Conservation (phyloP, 2,113 vertebrate species). For the Dromaius novaehollandiae region DNA sequence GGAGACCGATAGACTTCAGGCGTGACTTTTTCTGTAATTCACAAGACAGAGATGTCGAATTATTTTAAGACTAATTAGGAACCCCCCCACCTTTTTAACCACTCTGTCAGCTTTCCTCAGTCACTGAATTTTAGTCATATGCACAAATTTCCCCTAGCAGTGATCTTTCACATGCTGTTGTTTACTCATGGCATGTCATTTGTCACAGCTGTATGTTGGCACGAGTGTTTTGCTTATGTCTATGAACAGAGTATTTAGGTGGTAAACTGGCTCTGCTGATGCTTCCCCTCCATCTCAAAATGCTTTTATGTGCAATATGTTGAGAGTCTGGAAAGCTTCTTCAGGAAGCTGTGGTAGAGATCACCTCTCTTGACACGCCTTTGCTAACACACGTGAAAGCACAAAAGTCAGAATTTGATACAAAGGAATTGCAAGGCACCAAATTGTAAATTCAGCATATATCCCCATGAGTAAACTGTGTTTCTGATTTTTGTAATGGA, state of each 20-base stretch:
- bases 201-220: neutral
- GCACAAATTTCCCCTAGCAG: neutral
- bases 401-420: neutral
- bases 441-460: neutral
- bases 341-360: too few species aligned
- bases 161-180: neutral
- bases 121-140: neutral
- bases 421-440: neutral
- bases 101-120: neutral
- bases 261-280: neutral
- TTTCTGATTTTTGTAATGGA: constrained; percentile 12
- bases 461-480: neutral
- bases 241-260: neutral
- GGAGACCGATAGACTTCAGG: neutral
- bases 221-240: neutral
- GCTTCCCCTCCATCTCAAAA: neutral
- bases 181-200: neutral
- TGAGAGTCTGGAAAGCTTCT: neutral
- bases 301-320: neutral
- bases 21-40: neutral
- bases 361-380: neutral
- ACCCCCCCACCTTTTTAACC: neutral
- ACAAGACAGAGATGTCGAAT: neutral
- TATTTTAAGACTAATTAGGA: constrained; percentile 4
- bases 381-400: neutral